Percentiles rank a stretch among this genome's conserved stretches.
Evolutionary conservation across 2,113 vertebrate genomes (phyloP).

Genomic region (Cettia cetti): DNA sequence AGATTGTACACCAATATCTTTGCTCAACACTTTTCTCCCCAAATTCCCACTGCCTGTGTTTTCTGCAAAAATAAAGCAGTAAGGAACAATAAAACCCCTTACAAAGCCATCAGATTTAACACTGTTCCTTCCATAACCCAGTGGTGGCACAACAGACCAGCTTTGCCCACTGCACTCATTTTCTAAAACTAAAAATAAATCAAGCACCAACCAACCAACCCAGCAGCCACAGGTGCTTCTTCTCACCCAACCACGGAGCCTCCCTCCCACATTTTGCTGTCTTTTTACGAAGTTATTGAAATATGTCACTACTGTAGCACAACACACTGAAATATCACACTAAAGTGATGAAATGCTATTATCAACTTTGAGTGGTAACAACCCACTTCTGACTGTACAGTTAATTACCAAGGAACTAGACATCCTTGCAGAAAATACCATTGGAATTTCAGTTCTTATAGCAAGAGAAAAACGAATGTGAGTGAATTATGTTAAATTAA

Average conservation of each 20-base stretch:
- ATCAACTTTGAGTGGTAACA: background rate
- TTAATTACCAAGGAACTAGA: background rate
- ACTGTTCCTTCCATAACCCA: background rate
- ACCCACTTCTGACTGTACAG: background rate
- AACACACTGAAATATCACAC: background rate
- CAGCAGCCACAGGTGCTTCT: background rate
- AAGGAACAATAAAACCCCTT: background rate
- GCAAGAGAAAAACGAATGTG: background rate
- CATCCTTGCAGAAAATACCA: background rate
- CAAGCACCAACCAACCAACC: background rate
- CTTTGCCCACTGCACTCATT: background rate
- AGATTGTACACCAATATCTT: background rate
- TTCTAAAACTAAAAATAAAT: background rate
- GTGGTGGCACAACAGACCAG: background rate
- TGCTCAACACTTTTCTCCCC: background rate
- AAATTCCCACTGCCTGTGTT: background rate
- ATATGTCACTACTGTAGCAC: background rate
- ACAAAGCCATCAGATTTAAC: background rate
- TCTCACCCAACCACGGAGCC: background rate
- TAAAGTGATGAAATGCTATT: background rate
- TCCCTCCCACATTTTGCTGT: background rate
- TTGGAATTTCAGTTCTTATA: background rate
- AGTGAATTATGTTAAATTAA: conserved; percentile 14
- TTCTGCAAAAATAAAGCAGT: conserved; percentile 36
- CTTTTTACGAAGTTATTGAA: background rate